Evolutionary conservation across 2,797 vertebrate genomes (phyloP), one percentile per base, ranked within the genome.

Genomic region (Danio albolineatus): DNA sequence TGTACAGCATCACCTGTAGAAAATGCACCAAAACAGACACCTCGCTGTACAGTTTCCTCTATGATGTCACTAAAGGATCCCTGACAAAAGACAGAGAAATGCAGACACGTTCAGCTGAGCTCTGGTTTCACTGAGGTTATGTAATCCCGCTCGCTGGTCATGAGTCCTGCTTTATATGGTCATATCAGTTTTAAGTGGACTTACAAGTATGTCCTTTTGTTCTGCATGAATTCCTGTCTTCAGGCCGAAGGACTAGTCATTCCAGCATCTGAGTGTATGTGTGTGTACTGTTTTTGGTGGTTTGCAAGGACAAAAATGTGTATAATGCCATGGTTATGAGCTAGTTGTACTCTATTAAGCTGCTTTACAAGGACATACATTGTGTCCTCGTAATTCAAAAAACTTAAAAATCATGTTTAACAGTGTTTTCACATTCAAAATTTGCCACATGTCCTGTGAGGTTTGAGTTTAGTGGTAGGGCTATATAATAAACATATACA

Each of bases 161-260:
- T 78, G 51, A 44, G 44, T 76, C 82, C 67, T 70, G 69, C 83
- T 87, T 86, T 82, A 88, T 86, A 85, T 79, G 84, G 84, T 73
- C 83, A 85, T 82, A 77, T 83, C 54, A 48, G 69, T 81, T 84
- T 81, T 71, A 74, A 82, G 65, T 78, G 78, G 38, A 59, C 82
- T 78, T 85, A 53, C 76, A 83, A 87, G 83, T 80, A 67, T 76
- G 80, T 57, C 56, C 74, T 87, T 87, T 82, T 82, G 73, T 66
- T 66, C 74, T 36, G 70, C 57, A 75, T 77, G 74, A 70, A 74
- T 71, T 57, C 81, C 60, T 69, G 43, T 65, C 76, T 46, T 21
- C 12, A 17, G 44, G 51, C 57, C 10, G 7, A 54, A 46, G 54
- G 49, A 44, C 57, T 80, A 61, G 51, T 43, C 53, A 28, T 62